phyloP scores from a whole-genome alignment of 2,113 vertebrate species.

The Crotalus helleri region DNA sequence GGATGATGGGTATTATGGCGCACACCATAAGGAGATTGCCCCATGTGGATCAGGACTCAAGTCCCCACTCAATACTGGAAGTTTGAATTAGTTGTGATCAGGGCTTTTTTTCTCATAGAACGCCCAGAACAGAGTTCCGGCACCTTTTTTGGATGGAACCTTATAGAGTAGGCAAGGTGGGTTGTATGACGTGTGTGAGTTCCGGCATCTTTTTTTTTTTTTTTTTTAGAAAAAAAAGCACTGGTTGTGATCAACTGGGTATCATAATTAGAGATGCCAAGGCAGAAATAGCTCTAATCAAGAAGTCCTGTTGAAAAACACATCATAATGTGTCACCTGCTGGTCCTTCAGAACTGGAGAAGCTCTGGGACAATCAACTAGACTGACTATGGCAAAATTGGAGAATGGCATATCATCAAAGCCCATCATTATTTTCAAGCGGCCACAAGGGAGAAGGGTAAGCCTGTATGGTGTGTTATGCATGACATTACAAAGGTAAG shows the following conservation, averaged over 20 bases:
- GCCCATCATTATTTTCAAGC: neutral
- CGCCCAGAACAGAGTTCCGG: no score
- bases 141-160: no score
- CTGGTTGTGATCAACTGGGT: neutral
- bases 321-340: neutral
- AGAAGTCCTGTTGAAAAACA: no score
- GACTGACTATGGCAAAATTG: neutral
- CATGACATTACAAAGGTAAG: neutral
- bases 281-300: neutral
- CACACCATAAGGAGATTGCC: neutral
- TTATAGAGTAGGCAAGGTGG: no score
- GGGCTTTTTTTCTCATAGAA: no score
- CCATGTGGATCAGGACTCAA: neutral
- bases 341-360: neutral
- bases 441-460: neutral
- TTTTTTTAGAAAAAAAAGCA: no score
- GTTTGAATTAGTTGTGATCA: neutral
- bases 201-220: no score
- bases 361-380: neutral
- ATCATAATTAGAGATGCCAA: neutral
- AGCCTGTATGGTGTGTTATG: neutral
- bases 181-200: no score
- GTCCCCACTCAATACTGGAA: no score
- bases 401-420: neutral
- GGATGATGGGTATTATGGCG: neutral